Percentiles rank a stretch among this genome's conserved stretches.
phyloP scores from a whole-genome alignment of 2,113 vertebrate genomes.

The Toxotes jaculatrix region DNA sequence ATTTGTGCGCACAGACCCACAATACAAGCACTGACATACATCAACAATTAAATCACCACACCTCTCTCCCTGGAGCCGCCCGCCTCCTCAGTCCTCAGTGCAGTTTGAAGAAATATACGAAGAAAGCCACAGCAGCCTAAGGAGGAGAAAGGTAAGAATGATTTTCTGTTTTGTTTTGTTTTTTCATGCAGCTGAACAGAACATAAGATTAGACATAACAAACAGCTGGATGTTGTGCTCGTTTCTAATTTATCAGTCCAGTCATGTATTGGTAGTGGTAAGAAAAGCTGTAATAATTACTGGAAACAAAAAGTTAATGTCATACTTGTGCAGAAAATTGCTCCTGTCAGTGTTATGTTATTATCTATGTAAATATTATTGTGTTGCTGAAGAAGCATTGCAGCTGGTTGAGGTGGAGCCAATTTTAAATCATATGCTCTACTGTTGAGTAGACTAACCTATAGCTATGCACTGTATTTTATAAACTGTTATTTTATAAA shows the following conservation, averaged over 20 bases:
- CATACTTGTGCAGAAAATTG: neutral
- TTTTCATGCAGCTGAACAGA: neutral
- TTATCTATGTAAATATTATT: neutral
- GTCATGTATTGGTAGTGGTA: neutral
- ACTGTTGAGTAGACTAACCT: neutral
- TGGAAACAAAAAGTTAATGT: neutral
- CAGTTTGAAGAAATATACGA: constrained; percentile 18
- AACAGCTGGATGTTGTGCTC: neutral
- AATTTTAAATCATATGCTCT: neutral
- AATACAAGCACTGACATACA: constrained; percentile 26
- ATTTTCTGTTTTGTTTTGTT: constrained; percentile 4
- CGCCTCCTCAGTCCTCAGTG: constrained; percentile 33
- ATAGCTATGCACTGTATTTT: neutral
- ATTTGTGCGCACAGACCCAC: constrained; percentile 38
- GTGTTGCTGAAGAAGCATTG: neutral
- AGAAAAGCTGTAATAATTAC: neutral
- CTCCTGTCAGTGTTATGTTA: neutral
- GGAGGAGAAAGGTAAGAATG: constrained; percentile 57
- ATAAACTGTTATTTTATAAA: neutral
- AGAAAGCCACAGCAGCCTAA: constrained; percentile 32
- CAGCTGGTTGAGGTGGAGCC: neutral
- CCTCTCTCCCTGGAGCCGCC: constrained; percentile 32
- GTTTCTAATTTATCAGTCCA: neutral
- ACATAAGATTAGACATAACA: neutral
- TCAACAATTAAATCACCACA: constrained; percentile 23